Evolutionary conservation across 2,113 vertebrate genomes (phyloP), one percentile per base, ranked within the genome.

Genomic region (Ceratotherium simum): DNA sequence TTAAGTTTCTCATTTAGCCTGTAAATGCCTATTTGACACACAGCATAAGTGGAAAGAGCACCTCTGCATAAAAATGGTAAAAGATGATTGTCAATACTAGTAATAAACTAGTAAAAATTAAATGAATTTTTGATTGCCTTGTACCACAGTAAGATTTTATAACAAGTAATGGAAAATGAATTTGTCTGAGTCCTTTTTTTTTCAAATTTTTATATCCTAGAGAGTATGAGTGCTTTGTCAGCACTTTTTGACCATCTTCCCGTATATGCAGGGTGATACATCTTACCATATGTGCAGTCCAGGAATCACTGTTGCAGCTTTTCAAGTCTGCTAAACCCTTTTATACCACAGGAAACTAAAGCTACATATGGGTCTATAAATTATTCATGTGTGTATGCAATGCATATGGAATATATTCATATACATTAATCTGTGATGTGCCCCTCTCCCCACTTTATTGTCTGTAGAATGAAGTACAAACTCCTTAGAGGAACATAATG

Each of bases 161-260:
- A 56, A 96, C 91, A 33, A 93, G 62, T 81, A 85, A 94, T 97
- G 5, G 91, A 76, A 97, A 92, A 54, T 97, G 62, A 86, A 84
- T 64, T 98, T 90, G 4, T 90, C 36, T 94, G 2, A 64, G 80
- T 21, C 17, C 23, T 62, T 97, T 73, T 88, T 78, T 89, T 89
- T 62, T 56, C 65, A 96, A 17, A 67, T 72, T 94, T 79, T 98
- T 96, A 78, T 94, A 78, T 56, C 42, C 42, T 93, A 92, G 62
- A 46, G 42, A 87, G 17, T 97, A 21, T 89, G 89, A 97, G 89
- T 98, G 54, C 21, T 97, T 96, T 94, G 89, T 83, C 96, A 96
- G 33, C 13, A 65, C 60, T 82, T 98, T 97, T 91, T 98, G 65
- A 87, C 87, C 76, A 89, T 79, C 85, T 75, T 83, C 67, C 72